Evolutionary conservation across 2,113 vertebrate genomes (phyloP).

Genomic region (Ovis canadensis): DNA sequence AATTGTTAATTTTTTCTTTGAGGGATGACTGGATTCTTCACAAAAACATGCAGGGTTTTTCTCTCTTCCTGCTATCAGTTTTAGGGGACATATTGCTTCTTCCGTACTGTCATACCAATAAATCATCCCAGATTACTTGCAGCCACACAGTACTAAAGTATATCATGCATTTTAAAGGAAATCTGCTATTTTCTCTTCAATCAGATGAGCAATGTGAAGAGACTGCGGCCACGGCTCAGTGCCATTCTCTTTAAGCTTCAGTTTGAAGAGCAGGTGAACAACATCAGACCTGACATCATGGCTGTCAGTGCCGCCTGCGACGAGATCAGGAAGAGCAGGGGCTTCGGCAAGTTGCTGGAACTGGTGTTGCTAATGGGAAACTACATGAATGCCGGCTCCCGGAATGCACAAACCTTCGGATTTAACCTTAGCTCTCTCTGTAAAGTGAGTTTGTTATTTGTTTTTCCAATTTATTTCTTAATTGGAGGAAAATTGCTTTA

Average conservation of each 20-base stretch:
- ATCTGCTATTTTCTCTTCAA: slow-evolving; percentile 80
- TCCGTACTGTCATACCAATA: slow-evolving; percentile 80
- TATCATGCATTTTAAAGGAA: slow-evolving; percentile 82
- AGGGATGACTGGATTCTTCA: slow-evolving; percentile 45
- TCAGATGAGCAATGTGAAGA: slow-evolving; percentile 96
- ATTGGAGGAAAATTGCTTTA: neutral
- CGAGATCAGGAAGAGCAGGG: slow-evolving; percentile 92
- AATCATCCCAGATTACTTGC: slow-evolving; percentile 78
- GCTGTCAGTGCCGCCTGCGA: slow-evolving; percentile 93
- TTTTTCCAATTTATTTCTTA: neutral
- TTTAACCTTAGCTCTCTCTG: slow-evolving; percentile 96
- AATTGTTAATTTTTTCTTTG: slow-evolving; percentile 56
- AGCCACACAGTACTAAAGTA: slow-evolving; percentile 71
- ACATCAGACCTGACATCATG: slow-evolving; percentile 95
- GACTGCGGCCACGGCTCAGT: slow-evolving; percentile 91
- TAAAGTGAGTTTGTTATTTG: slow-evolving; percentile 87
- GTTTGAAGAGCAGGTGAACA: slow-evolving; percentile 97
- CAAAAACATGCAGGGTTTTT: slow-evolving; percentile 51
- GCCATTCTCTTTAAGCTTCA: slow-evolving; percentile 97
- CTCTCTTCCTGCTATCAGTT: slow-evolving; percentile 76
- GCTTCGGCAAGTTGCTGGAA: slow-evolving; percentile 93
- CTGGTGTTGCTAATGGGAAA: slow-evolving; percentile 96
- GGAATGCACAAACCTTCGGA: slow-evolving; percentile 95
- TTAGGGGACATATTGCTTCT: slow-evolving; percentile 79
- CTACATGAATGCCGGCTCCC: slow-evolving; percentile 97